These are phyloP conservation scores for Cathartes aura DNA, from an alignment of 2,113 vertebrate genomes.

Conservation along the genomic window DNA sequence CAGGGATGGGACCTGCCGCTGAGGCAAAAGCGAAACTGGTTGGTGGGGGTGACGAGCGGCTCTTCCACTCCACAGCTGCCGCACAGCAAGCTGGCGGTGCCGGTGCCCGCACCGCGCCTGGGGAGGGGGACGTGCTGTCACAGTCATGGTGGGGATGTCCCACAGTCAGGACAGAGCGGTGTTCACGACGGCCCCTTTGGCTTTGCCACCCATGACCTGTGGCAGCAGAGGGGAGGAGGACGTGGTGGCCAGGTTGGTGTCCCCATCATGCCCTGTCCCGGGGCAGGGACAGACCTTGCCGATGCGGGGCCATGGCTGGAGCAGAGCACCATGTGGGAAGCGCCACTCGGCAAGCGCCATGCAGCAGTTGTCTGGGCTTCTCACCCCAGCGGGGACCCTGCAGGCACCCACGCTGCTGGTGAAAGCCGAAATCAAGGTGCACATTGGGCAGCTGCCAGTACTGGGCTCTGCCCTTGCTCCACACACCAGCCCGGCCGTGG, in stretches of 20 bases:
- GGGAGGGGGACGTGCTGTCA: background rate
- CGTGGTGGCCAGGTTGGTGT: background rate
- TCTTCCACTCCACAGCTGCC: background rate
- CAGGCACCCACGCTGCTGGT: background rate
- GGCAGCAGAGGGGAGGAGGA: background rate
- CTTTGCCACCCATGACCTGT: background rate
- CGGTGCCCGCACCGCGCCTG: accelerated
- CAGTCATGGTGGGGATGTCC: accelerated
- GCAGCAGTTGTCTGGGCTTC: background rate
- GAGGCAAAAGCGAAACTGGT: slow-evolving; percentile 13
- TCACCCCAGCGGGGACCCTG: background rate
- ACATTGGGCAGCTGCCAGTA: accelerated
- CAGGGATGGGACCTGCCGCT: accelerated
- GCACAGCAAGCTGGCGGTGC: accelerated
- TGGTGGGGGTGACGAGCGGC: accelerated
- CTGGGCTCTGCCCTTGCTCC: background rate
- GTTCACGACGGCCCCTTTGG: accelerated
- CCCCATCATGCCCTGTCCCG: accelerated
- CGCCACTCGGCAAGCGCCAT: background rate
- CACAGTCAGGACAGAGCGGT: accelerated
- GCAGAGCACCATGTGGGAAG: background rate
- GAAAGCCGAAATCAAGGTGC: background rate
- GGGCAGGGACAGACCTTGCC: background rate
- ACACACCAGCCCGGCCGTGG: background rate
- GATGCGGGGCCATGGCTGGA: accelerated